phyloP scores from a whole-genome alignment of 2,113 vertebrate species.

The western clawed frog (Xenopus tropicalis) region DNA sequence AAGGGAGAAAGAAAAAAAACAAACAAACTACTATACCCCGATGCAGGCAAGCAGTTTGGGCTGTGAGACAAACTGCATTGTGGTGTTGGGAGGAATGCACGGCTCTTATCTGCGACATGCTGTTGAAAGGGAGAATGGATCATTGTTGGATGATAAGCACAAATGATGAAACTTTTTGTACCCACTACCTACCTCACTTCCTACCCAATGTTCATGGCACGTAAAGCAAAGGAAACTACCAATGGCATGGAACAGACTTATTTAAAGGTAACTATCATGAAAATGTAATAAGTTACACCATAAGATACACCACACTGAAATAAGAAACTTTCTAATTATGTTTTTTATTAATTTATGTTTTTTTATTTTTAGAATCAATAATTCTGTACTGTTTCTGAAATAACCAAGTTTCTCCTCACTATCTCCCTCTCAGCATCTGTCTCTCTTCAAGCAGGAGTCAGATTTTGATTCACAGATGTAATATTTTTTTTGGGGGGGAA shows the following conservation, averaged over 20 bases:
- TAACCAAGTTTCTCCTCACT: too few relatives aligned
- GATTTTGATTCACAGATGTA: too few relatives aligned
- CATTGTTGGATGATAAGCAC: conserved; percentile 55
- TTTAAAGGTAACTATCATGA: too few relatives aligned
- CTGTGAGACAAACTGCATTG: conserved; percentile 59
- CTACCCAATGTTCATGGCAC: background rate
- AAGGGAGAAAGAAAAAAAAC: conserved; percentile 5
- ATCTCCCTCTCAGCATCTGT: too few relatives aligned
- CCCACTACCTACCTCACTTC: background rate
- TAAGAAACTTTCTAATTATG: too few relatives aligned
- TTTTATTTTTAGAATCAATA: too few relatives aligned
- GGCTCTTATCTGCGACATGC: conserved; percentile 56
- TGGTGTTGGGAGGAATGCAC: conserved; percentile 64
- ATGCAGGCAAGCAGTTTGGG: conserved; percentile 46
- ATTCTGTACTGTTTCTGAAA: too few relatives aligned
- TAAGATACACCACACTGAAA: too few relatives aligned
- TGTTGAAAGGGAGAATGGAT: conserved; percentile 64
- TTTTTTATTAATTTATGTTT: too few relatives aligned
- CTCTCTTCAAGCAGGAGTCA: too few relatives aligned
- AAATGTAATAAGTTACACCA: too few relatives aligned
- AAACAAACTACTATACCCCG: conserved; percentile 54
- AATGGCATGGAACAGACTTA: background rate
- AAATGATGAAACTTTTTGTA: conserved; percentile 2
- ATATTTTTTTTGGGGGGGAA: too few relatives aligned
- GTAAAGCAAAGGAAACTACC: background rate